Conservation (phyloP, 2,113 vertebrate species). For the Amazona vittata region DNA sequence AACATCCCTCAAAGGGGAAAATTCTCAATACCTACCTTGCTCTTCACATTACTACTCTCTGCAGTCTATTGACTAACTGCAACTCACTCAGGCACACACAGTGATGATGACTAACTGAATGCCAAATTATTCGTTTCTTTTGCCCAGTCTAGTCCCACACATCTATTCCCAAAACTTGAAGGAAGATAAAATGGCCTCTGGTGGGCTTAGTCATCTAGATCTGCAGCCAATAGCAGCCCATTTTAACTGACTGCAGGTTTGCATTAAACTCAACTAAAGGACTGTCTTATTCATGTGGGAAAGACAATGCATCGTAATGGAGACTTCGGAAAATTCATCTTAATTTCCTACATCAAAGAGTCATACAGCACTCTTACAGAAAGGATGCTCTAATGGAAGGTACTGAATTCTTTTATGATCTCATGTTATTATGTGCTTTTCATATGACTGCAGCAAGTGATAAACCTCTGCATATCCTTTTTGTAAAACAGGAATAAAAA, state of each 20-base stretch:
- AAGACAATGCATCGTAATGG: neutral
- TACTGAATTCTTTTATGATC: neutral
- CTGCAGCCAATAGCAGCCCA: neutral
- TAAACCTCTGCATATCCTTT: neutral
- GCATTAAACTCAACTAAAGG: neutral
- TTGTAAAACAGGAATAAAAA: neutral
- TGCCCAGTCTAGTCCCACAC: neutral
- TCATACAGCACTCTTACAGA: neutral
- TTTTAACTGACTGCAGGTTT: neutral
- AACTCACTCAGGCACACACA: neutral
- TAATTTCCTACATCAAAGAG: neutral
- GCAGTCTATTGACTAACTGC: neutral
- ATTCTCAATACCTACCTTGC: neutral
- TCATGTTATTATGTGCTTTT: neutral
- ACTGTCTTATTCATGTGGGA: neutral
- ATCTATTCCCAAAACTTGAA: neutral
- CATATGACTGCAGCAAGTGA: neutral
- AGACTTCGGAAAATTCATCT: neutral
- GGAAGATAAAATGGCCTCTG: neutral
- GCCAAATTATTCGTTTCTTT: neutral
- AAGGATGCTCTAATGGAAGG: neutral
- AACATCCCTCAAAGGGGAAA: neutral
- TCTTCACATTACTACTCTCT: conserved; percentile 7
- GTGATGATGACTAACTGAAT: neutral
- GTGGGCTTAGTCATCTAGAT: neutral